Percentiles rank a stretch among this genome's conserved stretches.
Evolutionary conservation across 2,113 vertebrate species (phyloP).

Genomic region (Ammospiza nelsoni): DNA sequence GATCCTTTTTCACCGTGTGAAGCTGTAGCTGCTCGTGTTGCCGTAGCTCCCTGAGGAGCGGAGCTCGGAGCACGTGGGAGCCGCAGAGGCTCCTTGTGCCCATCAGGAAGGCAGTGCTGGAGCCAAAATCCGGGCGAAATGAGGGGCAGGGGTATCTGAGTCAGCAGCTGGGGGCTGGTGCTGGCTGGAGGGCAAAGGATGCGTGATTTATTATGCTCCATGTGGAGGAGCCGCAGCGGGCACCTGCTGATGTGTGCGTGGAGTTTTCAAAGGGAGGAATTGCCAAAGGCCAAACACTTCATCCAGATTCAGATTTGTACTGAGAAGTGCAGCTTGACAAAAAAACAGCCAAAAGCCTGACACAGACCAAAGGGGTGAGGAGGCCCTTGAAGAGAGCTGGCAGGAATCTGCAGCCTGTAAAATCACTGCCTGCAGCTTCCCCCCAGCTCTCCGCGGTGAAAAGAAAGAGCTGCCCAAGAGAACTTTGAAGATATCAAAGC

Average conservation of each 20-base stretch:
- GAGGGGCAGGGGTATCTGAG: background rate
- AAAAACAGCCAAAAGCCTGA: background rate
- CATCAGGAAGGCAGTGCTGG: accelerated
- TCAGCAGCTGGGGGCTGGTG: background rate
- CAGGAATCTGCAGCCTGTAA: background rate
- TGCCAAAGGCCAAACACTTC: background rate
- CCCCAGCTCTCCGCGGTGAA: background rate
- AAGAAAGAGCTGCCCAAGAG: constrained; percentile 15
- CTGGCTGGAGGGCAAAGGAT: background rate
- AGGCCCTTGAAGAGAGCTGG: background rate
- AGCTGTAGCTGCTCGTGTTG: background rate
- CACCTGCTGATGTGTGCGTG: background rate
- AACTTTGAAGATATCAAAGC: constrained; percentile 38
- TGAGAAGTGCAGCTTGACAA: background rate
- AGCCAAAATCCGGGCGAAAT: background rate
- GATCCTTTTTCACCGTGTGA: background rate
- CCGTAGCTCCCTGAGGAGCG: background rate
- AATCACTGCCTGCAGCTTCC: background rate
- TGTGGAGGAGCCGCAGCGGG: background rate
- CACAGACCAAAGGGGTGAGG: constrained; percentile 17
- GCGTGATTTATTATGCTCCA: background rate
- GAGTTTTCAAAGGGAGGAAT: background rate
- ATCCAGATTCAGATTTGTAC: background rate
- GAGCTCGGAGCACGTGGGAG: accelerated
- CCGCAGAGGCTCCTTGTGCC: background rate